A percentile compares a stretch with the other conserved stretches of the same genome.
Evolutionary conservation across 2,888 invertebrate genomes (phyloP).

Genomic region (Nephrocerus scutellatus): DNA sequence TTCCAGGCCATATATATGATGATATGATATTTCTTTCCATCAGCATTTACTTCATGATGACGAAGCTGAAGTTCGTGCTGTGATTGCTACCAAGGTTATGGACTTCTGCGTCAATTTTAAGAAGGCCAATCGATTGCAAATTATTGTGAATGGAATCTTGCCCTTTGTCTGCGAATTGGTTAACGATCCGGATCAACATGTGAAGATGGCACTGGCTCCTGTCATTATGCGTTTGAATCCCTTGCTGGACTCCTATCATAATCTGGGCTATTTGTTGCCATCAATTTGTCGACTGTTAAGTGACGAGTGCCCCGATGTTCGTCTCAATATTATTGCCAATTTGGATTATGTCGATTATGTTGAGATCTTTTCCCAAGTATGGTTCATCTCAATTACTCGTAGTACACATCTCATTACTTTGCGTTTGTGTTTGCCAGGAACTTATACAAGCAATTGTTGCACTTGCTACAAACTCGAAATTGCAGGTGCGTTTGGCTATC

Average conservation of each 20-base stretch:
- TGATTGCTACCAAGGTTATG: conserved; percentile 89
- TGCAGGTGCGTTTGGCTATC: conserved; percentile 94
- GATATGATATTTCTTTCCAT: conserved; percentile 44
- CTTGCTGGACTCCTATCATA: conserved; percentile 93
- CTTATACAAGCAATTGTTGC: conserved; percentile 97
- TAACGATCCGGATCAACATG: conserved; percentile 96
- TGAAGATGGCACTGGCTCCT: conserved; percentile 95
- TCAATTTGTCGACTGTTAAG: conserved; percentile 93
- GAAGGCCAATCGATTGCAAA: conserved; percentile 78
- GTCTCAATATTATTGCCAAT: conserved; percentile 98
- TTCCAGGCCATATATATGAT: no score
- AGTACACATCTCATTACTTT: neutral
- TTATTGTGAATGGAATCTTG: conserved; percentile 93
- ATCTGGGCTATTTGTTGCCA: conserved; percentile 93
- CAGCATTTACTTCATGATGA: conserved; percentile 92
- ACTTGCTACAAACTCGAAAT: conserved; percentile 96
- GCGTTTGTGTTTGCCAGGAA: conserved; percentile 62
- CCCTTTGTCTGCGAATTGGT: conserved; percentile 97
- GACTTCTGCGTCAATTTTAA: conserved; percentile 96
- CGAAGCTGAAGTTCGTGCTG: conserved; percentile 97
- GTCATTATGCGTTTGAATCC: conserved; percentile 99
- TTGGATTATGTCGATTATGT: conserved; percentile 98
- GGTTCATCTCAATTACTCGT: neutral
- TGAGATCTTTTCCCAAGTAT: conserved; percentile 60
- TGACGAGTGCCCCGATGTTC: conserved; percentile 97